Evolutionary conservation across 2,113 vertebrate genomes (phyloP).

Genomic region (Plestiodon gilberti): DNA sequence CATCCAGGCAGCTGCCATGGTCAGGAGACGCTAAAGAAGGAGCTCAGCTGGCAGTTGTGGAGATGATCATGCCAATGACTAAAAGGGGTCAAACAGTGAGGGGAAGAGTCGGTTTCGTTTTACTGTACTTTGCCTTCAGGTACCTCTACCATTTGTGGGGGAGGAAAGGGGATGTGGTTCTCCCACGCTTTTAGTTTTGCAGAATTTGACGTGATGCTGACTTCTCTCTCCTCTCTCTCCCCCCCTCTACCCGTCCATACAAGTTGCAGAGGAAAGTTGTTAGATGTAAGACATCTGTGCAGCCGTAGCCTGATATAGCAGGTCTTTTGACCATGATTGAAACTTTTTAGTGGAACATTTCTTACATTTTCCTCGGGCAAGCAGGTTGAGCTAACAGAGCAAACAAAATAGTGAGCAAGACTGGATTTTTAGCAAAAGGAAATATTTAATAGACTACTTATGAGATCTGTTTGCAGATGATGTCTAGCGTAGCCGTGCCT

Average conservation of each 20-base stretch:
- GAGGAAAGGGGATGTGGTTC: not conserved
- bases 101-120: rapidly evolving
- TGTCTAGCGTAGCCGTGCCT: not conserved
- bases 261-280: rapidly evolving
- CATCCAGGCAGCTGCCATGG: rapidly evolving
- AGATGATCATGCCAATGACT: not conserved
- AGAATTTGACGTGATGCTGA: not conserved
- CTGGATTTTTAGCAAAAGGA: not conserved
- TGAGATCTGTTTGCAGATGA: not conserved
- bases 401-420: not conserved
- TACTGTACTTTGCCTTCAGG: not conserved
- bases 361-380: not conserved
- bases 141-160: not conserved
- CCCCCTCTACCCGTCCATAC: not conserved
- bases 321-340: rapidly evolving
- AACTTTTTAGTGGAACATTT: not conserved
- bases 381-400: not conserved
- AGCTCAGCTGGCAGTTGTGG: too few species aligned
- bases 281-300: not conserved
- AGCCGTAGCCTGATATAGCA: not conserved
- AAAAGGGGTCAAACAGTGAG: too few species aligned
- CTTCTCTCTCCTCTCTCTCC: too few species aligned
- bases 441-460: not conserved
- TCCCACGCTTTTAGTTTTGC: not conserved
- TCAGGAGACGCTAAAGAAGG: not conserved